phyloP scores from a whole-genome alignment of 2,888 invertebrate genomes.

The Chydorus sphaericus region DNA sequence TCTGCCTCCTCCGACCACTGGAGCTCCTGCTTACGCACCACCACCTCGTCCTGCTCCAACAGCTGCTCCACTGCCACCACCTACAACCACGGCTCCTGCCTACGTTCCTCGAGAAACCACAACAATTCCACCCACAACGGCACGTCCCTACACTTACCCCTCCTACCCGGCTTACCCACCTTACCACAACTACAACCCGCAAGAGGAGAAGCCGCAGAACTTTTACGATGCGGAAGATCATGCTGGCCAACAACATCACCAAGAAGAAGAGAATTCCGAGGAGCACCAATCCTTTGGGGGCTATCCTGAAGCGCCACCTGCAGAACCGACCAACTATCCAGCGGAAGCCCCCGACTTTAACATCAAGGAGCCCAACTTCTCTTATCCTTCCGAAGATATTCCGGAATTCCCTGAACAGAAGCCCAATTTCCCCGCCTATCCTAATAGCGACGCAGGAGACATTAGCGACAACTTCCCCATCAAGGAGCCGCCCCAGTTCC shows the following conservation, averaged over 20 bases:
- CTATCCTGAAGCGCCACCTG: no score
- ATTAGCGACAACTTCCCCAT: background rate
- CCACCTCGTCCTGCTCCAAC: background rate
- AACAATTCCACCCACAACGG: background rate
- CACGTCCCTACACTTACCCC: background rate
- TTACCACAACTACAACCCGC: background rate
- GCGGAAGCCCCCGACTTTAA: background rate
- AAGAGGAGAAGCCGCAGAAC: background rate
- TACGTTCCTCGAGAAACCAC: background rate
- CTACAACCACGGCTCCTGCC: background rate
- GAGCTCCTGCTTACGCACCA: background rate
- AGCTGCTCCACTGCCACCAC: background rate
- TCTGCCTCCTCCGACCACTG: background rate
- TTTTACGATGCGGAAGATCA: background rate
- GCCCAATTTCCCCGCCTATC: background rate
- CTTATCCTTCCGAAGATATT: background rate
- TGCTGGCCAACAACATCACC: background rate
- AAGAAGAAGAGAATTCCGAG: background rate
- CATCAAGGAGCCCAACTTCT: no score
- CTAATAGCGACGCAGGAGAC: no score
- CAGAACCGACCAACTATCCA: no score
- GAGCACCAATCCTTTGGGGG: no score
- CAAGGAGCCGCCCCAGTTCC: background rate
- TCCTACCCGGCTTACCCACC: constrained; percentile 1
- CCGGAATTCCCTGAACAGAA: background rate